Conservation (phyloP, 2,797 vertebrate genomes). For the Macroramphosus scolopax region DNA sequence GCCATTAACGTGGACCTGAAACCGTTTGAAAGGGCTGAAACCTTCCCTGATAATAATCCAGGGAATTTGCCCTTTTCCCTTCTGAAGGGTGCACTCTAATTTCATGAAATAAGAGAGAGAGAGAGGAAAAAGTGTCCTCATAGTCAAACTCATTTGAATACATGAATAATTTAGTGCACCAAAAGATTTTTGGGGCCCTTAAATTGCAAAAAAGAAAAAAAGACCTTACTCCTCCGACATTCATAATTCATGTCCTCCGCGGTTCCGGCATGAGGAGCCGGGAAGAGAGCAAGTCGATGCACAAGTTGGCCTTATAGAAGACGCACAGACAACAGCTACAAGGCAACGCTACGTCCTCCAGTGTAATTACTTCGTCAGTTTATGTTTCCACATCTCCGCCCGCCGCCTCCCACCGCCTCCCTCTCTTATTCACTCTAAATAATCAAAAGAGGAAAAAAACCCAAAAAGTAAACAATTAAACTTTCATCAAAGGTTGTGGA, state of each 20-base stretch:
- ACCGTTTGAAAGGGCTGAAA: constrained; percentile 25
- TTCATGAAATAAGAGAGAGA: constrained; percentile 58
- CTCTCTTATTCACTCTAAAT: constrained; percentile 1
- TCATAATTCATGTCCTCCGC: constrained; percentile 61
- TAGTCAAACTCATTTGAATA: constrained; percentile 69
- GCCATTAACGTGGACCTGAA: constrained; percentile 2
- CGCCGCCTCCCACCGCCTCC: neutral
- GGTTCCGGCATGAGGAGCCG: constrained; percentile 8
- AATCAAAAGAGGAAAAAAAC: neutral
- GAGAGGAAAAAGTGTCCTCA: constrained; percentile 48
- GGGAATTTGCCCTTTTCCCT: constrained; percentile 17
- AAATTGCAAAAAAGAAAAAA: constrained; percentile 60
- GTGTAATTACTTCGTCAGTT: constrained; percentile 13
- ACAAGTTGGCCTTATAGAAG: too few species aligned
- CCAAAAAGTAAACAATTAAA: constrained; percentile 39
- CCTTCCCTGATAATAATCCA: constrained; percentile 39
- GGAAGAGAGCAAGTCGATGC: constrained; percentile 28
- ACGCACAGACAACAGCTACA: too few species aligned
- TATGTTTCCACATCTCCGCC: constrained; percentile 10
- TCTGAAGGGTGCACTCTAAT: constrained; percentile 57
- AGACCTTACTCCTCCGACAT: constrained; percentile 45
- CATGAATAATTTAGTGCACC: constrained; percentile 70
- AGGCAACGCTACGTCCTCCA: constrained; percentile 12
- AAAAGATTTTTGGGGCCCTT: constrained; percentile 59
- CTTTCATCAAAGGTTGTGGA: constrained; percentile 42